Conservation (phyloP, 2,113 vertebrate genomes). For the Psettodes erumei region DNA sequence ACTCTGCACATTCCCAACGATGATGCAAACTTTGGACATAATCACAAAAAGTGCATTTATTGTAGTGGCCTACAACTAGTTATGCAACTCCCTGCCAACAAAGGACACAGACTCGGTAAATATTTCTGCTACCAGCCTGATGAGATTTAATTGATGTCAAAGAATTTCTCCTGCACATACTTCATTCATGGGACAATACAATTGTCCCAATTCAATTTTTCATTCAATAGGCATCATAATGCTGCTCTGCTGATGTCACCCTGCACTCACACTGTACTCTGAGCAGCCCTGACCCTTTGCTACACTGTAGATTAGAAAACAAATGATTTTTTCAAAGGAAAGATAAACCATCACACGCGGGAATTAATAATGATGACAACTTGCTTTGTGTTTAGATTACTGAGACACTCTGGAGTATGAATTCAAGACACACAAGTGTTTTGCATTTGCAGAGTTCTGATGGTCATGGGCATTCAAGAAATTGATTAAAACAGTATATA, state of each 20-base stretch:
- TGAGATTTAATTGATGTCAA: slow-evolving; percentile 73
- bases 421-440: not conserved
- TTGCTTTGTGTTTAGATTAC: slow-evolving; percentile 8
- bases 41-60: slow-evolving; percentile 55
- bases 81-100: slow-evolving; percentile 50
- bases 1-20: slow-evolving; percentile 61
- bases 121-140: slow-evolving; percentile 43
- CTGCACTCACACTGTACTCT: slow-evolving; percentile 15
- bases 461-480: slow-evolving; percentile 14
- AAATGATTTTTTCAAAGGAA: slow-evolving; percentile 8
- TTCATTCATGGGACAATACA: slow-evolving; percentile 39
- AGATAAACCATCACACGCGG: not conserved
- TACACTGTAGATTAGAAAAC: slow-evolving; percentile 17
- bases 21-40: slow-evolving; percentile 78
- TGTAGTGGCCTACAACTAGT: slow-evolving; percentile 47
- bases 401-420: not conserved
- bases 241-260: slow-evolving; percentile 14
- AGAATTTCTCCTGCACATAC: slow-evolving; percentile 44
- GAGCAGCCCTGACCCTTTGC: not conserved
- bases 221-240: slow-evolving; percentile 14
- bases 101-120: slow-evolving; percentile 40
- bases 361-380: slow-evolving; percentile 6
- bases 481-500: slow-evolving; percentile 5
- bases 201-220: slow-evolving; percentile 33
- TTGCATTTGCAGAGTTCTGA: slow-evolving; percentile 5